These are phyloP conservation scores for Pollachius pollachius DNA, from an alignment of 2,113 vertebrate genomes.

Conservation along the genomic window DNA sequence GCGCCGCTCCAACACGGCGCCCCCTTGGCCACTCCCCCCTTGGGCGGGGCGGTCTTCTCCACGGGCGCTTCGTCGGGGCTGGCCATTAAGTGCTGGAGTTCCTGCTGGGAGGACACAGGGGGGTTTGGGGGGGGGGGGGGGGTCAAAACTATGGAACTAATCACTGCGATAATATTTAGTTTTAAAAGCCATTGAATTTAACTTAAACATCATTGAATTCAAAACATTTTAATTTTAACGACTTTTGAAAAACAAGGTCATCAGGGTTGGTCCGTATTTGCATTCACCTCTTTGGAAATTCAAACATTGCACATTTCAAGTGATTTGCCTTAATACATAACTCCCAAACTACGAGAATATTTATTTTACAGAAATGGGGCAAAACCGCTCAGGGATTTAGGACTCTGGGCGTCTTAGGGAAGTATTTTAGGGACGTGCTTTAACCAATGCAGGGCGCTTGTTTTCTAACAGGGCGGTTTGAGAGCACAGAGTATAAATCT, in stretches of 20 bases:
- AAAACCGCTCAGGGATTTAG: not conserved
- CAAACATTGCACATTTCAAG: no score
- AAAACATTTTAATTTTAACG: not conserved
- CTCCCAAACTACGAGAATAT: not conserved
- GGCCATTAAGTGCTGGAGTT: constrained; percentile 68
- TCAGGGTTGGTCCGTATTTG: not conserved
- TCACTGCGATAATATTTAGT: not conserved
- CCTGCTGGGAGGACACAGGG: constrained; percentile 38
- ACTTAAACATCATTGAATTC: not conserved
- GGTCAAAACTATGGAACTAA: not conserved
- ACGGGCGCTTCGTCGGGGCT: constrained; percentile 5
- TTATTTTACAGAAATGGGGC: not conserved
- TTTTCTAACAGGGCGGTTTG: not conserved
- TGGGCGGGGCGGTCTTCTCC: not conserved
- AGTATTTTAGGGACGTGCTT: not conserved
- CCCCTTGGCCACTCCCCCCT: constrained; percentile 1
- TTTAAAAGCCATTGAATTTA: not conserved
- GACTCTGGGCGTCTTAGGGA: not conserved
- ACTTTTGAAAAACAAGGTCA: not conserved
- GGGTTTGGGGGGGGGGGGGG: not conserved
- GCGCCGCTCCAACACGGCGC: not conserved
- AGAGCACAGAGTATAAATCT: not conserved
- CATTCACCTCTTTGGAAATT: not conserved
- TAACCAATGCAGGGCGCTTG: no score
- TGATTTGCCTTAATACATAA: no score